These are phyloP conservation scores for Allophyes oxyacanthae DNA, from an alignment of 2,888 invertebrate species.

Conservation along the genomic window DNA sequence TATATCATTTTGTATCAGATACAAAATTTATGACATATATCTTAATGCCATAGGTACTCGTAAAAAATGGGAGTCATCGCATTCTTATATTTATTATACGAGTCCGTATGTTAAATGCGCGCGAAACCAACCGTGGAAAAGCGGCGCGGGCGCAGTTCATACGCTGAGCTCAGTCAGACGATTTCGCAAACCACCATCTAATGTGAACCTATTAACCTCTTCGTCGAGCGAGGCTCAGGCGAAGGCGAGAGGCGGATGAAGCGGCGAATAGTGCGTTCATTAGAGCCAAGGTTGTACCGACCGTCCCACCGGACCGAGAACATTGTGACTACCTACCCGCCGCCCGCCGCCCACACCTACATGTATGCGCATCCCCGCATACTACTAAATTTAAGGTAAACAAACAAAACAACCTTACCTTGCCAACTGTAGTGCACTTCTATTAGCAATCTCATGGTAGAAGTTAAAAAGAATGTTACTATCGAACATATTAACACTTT, in stretches of 20 bases:
- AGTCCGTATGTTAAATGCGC: slow-evolving; percentile 72
- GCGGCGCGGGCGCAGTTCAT: slow-evolving; percentile 78
- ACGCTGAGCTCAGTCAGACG: slow-evolving; percentile 75
- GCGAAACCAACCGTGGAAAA: slow-evolving; percentile 83
- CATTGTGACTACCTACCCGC: slow-evolving; percentile 57
- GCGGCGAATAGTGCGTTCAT: slow-evolving; percentile 84
- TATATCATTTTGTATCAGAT: background rate
- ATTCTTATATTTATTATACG: slow-evolving; percentile 29
- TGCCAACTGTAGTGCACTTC: slow-evolving; percentile 88
- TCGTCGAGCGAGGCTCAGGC: slow-evolving; percentile 83
- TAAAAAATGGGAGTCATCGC: slow-evolving; percentile 18
- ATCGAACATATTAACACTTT: slow-evolving; percentile 88
- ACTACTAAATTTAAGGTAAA: slow-evolving; percentile 76
- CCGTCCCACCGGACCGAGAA: slow-evolving; percentile 71
- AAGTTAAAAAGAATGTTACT: slow-evolving; percentile 86
- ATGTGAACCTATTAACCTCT: slow-evolving; percentile 90
- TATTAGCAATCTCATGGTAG: slow-evolving; percentile 88
- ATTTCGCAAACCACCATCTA: slow-evolving; percentile 89
- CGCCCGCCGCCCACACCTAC: slow-evolving; percentile 59
- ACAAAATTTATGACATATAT: background rate
- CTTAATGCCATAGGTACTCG: background rate
- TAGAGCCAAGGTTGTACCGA: slow-evolving; percentile 86
- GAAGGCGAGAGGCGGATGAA: slow-evolving; percentile 88
- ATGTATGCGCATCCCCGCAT: slow-evolving; percentile 64
- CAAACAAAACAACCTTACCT: slow-evolving; percentile 83